Conservation (phyloP, 2,888 invertebrate species). For the Hermaeophaga mercurialis region DNA sequence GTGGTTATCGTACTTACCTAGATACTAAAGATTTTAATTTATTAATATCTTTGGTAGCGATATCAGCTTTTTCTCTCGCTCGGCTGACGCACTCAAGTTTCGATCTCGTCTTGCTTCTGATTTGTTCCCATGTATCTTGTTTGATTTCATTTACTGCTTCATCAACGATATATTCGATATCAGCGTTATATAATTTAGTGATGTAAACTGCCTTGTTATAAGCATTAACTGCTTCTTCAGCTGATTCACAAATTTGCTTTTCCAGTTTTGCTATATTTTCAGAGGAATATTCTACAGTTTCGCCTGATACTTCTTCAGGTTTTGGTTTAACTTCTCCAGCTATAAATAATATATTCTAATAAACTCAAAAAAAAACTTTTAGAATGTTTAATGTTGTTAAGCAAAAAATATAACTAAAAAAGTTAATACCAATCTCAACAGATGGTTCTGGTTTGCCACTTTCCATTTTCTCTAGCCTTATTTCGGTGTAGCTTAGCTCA, state of each 20-base stretch:
- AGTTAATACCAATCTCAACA: conserved; percentile 48
- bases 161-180: conserved; percentile 65
- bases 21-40: conserved; percentile 57
- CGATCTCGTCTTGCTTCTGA: conserved; percentile 66
- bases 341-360: conserved; percentile 14
- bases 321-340: conserved; percentile 42
- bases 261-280: conserved; percentile 63
- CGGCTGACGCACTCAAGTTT: conserved; percentile 61
- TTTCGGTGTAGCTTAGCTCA: conserved; percentile 53
- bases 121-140: conserved; percentile 61
- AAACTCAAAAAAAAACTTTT: too few species aligned
- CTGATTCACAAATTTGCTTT: conserved; percentile 61
- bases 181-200: conserved; percentile 63
- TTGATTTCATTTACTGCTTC: conserved; percentile 66
- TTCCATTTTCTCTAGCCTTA: conserved; percentile 56
- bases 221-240: conserved; percentile 69
- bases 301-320: conserved; percentile 27
- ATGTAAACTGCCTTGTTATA: conserved; percentile 68
- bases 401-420: too few species aligned
- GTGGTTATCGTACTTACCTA: conserved; percentile 39
- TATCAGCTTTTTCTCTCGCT: conserved; percentile 65
- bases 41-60: conserved; percentile 53
- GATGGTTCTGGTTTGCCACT: conserved; percentile 53
- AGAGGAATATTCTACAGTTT: conserved; percentile 39
- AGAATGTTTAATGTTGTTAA: too few species aligned